Evolutionary conservation across 2,113 vertebrate genomes (phyloP), one percentile per base, ranked within the genome.

Genomic region (Coryphaenoides rupestris): DNA sequence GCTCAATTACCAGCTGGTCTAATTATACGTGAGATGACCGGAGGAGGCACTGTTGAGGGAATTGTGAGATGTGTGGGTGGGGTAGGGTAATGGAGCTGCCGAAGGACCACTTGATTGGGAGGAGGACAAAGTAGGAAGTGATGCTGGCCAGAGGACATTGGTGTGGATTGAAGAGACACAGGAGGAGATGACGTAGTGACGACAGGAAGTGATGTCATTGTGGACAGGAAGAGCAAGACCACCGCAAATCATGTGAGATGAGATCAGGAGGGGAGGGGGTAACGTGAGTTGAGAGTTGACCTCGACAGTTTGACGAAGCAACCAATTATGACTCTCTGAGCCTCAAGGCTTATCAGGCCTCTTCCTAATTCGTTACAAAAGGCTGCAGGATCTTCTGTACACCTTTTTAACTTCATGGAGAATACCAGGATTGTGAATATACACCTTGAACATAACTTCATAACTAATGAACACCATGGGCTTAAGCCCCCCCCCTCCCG

Each of bases 1-100:
- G 62, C 69, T 79, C 77, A 77, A 66, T 78, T 77, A 69, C 58
- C 68, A 74, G 62, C 73, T 64, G 45, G 66, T 60, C 59, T 81
- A 81, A 81, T 83, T 80, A 77, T 58, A 62, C 62, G 66, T 55
- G 52, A 54, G 17, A 19, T 12, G 52, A 54, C n/a, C 9, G 21
- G 19, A 3, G 52, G 52, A 21, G 10, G 17, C 50, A 52, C 19
- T n/a, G n/a, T n/a, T 3, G 21, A 19, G 17, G 24, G 55, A 54
- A 50, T 28, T 52, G 21, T 14, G 33, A 40, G 33, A 12, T 7
- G 33, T 12, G 9, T 12, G 9, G 6, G 33, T 3, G 52, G 17
- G 21, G 24, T 40, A 54, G 62, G 54, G 49, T 21, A 19, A 12
- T 7, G 33, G 33, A 40, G 9, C 33, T 12, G 1, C 33, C 13